These are phyloP conservation scores for Engystomops pustulosus DNA, from an alignment of 2,113 vertebrate species.

Conservation along the genomic window DNA sequence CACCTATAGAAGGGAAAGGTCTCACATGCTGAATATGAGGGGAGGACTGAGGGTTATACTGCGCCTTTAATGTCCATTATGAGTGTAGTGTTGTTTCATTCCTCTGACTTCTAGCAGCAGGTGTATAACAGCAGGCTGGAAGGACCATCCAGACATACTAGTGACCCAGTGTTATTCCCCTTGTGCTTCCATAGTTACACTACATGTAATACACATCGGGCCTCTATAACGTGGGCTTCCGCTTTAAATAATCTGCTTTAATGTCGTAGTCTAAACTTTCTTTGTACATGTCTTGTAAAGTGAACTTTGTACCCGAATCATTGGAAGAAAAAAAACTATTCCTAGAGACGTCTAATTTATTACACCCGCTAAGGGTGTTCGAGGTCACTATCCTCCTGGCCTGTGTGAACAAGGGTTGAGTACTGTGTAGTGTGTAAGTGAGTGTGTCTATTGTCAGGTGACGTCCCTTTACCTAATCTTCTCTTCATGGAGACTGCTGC, in stretches of 20 bases:
- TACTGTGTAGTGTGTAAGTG: conserved; percentile 29
- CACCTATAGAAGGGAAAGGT: background rate
- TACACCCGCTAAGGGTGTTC: background rate
- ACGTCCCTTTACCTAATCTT: background rate
- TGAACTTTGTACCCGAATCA: conserved; percentile 7
- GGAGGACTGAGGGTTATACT: too few relatives aligned
- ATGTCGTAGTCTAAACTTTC: background rate
- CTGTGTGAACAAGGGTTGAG: conserved; percentile 1
- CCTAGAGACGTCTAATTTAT: background rate
- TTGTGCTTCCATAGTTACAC: background rate
- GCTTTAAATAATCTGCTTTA: conserved; percentile 21
- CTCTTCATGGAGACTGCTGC: background rate
- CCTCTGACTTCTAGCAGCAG: too few relatives aligned
- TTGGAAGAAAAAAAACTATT: background rate
- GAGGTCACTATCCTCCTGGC: background rate
- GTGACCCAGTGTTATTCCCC: background rate
- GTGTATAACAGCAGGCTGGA: too few relatives aligned
- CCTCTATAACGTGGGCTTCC: background rate
- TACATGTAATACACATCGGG: background rate
- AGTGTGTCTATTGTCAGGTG: background rate
- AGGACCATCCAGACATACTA: background rate
- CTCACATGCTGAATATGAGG: background rate
- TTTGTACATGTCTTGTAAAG: conserved; percentile 28
- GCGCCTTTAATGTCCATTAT: too few relatives aligned
- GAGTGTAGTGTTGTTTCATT: too few relatives aligned